A percentile compares a stretch with the other conserved stretches of the same genome.
phyloP scores from a whole-genome alignment of 2,113 vertebrate genomes.

The Rhipidura dahli region DNA sequence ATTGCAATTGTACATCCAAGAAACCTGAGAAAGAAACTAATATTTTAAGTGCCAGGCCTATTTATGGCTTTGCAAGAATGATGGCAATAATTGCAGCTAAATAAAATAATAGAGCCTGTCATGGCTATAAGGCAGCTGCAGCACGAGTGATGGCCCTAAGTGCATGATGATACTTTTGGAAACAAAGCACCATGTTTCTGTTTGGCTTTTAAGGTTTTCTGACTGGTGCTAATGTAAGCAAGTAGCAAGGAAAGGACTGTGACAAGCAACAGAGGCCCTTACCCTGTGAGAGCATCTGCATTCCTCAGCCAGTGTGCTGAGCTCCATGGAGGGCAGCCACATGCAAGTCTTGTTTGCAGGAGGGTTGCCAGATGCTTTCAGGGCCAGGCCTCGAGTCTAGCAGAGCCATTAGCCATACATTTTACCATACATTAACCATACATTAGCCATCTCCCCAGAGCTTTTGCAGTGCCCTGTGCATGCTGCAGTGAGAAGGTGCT shows the following conservation, averaged over 20 bases:
- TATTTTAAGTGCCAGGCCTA: background rate
- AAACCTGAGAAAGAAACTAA: background rate
- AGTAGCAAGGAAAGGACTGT: background rate
- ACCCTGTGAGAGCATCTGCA: background rate
- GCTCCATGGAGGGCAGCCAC: background rate
- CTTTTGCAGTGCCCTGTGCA: background rate
- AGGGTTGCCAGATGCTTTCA: background rate
- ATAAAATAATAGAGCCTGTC: background rate
- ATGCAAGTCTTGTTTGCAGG: background rate
- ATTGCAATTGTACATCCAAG: background rate
- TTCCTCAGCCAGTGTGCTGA: background rate
- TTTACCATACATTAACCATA: background rate
- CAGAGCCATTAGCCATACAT: background rate
- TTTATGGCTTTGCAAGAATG: background rate
- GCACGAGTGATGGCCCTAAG: background rate
- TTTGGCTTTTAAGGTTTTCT: background rate
- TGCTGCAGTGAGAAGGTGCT: rapidly evolving
- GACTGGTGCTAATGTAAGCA: background rate
- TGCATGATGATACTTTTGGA: background rate
- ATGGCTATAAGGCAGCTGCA: background rate
- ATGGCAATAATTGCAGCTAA: background rate
- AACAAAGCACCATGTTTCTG: background rate
- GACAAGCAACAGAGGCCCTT: background rate
- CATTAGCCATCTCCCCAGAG: background rate
- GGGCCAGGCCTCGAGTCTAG: background rate